Evolutionary conservation across 2,113 vertebrate genomes (phyloP).

Genomic region (Natator depressus): DNA sequence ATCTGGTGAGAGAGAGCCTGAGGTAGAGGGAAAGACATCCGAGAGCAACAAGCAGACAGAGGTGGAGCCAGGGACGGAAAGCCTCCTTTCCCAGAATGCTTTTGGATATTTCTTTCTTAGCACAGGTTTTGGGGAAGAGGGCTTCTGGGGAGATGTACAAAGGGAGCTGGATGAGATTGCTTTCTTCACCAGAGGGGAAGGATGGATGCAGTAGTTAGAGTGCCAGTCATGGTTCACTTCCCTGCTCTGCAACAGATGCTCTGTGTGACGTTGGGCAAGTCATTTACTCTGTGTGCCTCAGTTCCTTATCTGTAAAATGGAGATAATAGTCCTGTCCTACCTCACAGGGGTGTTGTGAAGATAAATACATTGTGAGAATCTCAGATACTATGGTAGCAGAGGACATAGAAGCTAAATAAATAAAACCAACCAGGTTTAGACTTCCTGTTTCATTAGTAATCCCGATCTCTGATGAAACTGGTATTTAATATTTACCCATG

Average conservation of each 20-base stretch:
- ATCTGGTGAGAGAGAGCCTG: constrained; percentile 61
- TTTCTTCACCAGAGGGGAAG: constrained; percentile 39
- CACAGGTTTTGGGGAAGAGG: constrained; percentile 56
- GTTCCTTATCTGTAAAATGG: background rate
- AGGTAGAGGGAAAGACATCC: constrained; percentile 48
- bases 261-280: constrained; percentile 8
- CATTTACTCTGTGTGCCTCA: background rate
- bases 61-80: constrained; percentile 54
- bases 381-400: background rate
- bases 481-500: background rate
- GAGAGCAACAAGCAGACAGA: constrained; percentile 65
- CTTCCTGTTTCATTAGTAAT: constrained; percentile 8
- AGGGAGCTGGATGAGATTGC: constrained; percentile 41
- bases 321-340: background rate
- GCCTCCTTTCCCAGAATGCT: constrained; percentile 71
- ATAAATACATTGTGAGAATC: background rate
- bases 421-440: background rate
- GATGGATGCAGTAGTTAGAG: background rate
- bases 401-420: background rate
- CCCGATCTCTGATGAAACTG: background rate
- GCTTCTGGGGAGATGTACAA: constrained; percentile 61
- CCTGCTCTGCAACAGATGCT: accelerated
- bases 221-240: background rate
- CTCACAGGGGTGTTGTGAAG: background rate
- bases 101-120: constrained; percentile 70